Evolutionary conservation across 1,140 invertebrate species (phyloP).

Genomic region (Drosophila yakuba): DNA sequence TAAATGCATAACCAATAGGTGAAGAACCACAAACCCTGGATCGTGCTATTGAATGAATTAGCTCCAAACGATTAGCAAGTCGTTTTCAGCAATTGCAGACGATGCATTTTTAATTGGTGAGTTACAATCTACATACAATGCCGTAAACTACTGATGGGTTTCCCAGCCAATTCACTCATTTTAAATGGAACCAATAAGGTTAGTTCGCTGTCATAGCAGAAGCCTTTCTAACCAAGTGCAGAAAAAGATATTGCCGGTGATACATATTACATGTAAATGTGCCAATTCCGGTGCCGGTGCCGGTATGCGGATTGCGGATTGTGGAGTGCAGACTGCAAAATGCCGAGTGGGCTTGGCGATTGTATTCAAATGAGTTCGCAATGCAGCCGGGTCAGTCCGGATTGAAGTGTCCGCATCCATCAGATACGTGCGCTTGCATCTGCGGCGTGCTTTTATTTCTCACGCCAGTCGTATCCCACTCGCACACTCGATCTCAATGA

Average conservation of each 20-base stretch:
- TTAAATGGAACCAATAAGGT: slow-evolving; percentile 16
- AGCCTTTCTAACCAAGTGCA: slow-evolving; percentile 36
- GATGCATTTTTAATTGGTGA: slow-evolving; percentile 30
- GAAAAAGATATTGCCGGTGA: slow-evolving; percentile 6
- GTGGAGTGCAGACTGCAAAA: slow-evolving; percentile 11
- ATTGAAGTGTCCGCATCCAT: slow-evolving; percentile 41
- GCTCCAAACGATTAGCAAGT: slow-evolving; percentile 31
- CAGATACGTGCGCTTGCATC: slow-evolving; percentile 43
- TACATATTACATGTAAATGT: slow-evolving; percentile 42
- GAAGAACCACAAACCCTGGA: slow-evolving; percentile 9
- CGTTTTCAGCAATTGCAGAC: slow-evolving; percentile 39
- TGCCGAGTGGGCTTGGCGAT: slow-evolving; percentile 42
- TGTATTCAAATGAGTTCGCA: slow-evolving; percentile 66
- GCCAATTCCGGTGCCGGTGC: slow-evolving; percentile 43
- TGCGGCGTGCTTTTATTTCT: slow-evolving; percentile 45
- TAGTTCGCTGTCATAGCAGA: slow-evolving; percentile 12
- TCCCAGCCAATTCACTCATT: slow-evolving; percentile 27
- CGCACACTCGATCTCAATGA: slow-evolving; percentile 26
- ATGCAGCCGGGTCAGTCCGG: slow-evolving; percentile 32
- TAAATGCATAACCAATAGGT: slow-evolving; percentile 35
- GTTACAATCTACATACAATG: slow-evolving; percentile 46
- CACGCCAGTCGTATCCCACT: slow-evolving; percentile 43
- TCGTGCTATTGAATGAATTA: slow-evolving; percentile 52
- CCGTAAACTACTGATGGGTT: background rate
- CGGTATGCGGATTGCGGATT: slow-evolving; percentile 35